phyloP scores from a whole-genome alignment of 1,140 invertebrate genomes.

The Bombus difficillimus region DNA sequence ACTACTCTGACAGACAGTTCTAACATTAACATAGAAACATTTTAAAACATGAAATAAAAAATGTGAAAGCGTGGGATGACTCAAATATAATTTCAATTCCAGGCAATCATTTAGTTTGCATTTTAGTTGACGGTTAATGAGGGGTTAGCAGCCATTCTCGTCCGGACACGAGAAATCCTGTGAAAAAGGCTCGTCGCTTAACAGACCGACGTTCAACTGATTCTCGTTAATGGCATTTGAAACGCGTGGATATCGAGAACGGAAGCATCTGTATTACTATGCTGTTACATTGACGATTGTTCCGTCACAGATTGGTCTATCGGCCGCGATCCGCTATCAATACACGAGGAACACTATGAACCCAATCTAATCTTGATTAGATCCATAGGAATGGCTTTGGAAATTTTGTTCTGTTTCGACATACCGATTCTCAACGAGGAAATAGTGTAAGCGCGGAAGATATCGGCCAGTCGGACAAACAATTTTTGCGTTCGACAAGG shows the following conservation, averaged over 20 bases:
- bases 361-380: constrained; percentile 44
- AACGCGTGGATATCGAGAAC: not conserved
- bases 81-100: not conserved
- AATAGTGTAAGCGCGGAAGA: not conserved
- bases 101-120: not conserved
- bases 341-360: constrained; percentile 23
- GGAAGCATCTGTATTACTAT: constrained; percentile 33
- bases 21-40: too few relatives aligned
- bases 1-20: too few relatives aligned
- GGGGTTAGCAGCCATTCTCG: not conserved
- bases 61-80: not conserved
- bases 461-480: not conserved
- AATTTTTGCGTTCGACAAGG: not conserved
- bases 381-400: constrained; percentile 28
- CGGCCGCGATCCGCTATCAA: constrained; percentile 16
- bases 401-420: not conserved
- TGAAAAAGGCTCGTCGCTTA: not conserved
- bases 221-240: constrained; percentile 24
- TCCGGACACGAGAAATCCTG: too few relatives aligned
- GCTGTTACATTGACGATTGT: constrained; percentile 28
- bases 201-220: not conserved
- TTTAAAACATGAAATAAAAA: not conserved
- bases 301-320: constrained; percentile 40
- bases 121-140: not conserved
- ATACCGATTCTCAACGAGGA: too few relatives aligned